These are phyloP conservation scores for Aricia artaxerxes DNA, from an alignment of 2,888 invertebrate species.

Conservation along the genomic window DNA sequence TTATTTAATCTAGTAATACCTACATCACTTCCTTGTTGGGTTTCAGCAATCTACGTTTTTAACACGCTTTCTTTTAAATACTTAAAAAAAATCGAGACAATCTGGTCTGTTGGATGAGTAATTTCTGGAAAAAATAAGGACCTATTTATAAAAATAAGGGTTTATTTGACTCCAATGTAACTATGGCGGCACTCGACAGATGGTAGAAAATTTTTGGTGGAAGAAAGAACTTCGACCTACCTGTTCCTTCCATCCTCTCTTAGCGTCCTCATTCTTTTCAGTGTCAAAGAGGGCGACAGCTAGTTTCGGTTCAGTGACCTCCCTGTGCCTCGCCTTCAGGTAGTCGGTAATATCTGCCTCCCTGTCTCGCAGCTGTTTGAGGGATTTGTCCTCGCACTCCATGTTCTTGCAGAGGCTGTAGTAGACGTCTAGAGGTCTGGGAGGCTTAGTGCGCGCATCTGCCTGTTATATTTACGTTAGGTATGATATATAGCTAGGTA, in stretches of 20 bases:
- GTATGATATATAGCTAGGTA: not conserved
- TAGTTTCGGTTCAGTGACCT: constrained; percentile 71
- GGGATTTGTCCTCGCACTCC: constrained; percentile 80
- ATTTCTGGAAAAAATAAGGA: too few species aligned
- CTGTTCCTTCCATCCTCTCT: constrained; percentile 72
- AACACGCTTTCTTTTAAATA: too few species aligned
- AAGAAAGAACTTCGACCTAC: constrained; percentile 47
- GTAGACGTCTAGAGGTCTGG: constrained; percentile 83
- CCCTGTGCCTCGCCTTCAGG: constrained; percentile 61
- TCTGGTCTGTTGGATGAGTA: too few species aligned
- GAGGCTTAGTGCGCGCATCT: constrained; percentile 79
- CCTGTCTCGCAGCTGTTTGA: constrained; percentile 74
- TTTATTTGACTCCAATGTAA: too few species aligned
- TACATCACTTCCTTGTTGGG: too few species aligned
- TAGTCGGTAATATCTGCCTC: constrained; percentile 70
- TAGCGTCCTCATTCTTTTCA: constrained; percentile 75
- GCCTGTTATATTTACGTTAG: constrained; percentile 65
- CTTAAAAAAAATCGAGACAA: too few species aligned
- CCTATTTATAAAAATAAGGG: too few species aligned
- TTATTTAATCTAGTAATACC: too few species aligned
- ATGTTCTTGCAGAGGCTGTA: constrained; percentile 82
- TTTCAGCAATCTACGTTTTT: too few species aligned
- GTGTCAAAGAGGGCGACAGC: constrained; percentile 76
- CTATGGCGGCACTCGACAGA: too few species aligned
- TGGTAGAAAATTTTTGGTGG: too few species aligned